Base-by-base conservation (phyloP, 2,888 invertebrate genomes). In the Acanthoscelides obtectus region DNA sequence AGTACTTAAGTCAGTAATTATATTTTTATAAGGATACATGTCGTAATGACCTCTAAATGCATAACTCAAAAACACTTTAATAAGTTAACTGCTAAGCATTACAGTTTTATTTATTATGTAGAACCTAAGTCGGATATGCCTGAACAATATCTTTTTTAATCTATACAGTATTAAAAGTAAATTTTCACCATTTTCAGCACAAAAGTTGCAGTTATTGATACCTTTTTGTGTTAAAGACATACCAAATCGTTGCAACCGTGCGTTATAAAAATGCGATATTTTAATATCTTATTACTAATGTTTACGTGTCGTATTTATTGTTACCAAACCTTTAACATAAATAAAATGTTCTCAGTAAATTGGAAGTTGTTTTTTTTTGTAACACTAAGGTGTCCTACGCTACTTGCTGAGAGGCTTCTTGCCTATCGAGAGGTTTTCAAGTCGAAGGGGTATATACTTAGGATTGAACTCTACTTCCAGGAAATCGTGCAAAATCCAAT, bases 281-380 rank as follows among this genome's bases (percentile, higher is more conserved):
- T 45, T 12, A 12, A 45, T 6, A 12, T 78, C 77, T 77, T 78
- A 76, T 76, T 69, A 76, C 75, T 76, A 75, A 74, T 73, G 73
- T 75, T 75, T 77, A 77, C 77, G 77, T 77, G 82, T 80, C 81
- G 81, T 82, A 81, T 83, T 80, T 81, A 82, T 83, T 82, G 83
- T 84, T 84, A 83, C 83, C 83, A 83, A 83, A 83, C 82, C 81
- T 79, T 77, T 77, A 80, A 76, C 75, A 75, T 66, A 66, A 75
- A 73, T 71, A 74, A 71, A 76, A 69, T 68, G 66, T 72, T 72
- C 73, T 70, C 45, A 45, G 45, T 45, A 45, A 12, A n/a, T n/a
- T n/a, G n/a, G n/a, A n/a, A n/a, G n/a, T n/a, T n/a, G n/a, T n/a
- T n/a, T n/a, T n/a, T n/a, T n/a, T n/a, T n/a, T n/a, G n/a, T n/a